A percentile compares a stretch with the other conserved stretches of the same genome.
Conservation (phyloP, 2,888 invertebrate genomes). For the Ethmia dodecea region DNA sequence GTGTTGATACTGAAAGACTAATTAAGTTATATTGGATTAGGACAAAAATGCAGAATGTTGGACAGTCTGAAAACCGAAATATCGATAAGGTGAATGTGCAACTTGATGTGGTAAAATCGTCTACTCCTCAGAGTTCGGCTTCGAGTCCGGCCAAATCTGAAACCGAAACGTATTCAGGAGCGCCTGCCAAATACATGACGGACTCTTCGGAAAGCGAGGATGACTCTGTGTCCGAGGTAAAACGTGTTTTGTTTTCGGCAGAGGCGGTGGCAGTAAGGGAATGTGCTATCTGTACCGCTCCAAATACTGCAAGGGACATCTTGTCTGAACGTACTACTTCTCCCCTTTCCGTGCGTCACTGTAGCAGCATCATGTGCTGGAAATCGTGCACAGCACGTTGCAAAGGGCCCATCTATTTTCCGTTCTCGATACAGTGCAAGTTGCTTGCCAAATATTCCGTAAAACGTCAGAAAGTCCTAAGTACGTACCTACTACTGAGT, state of each 20-base stretch:
- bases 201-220: slow-evolving; percentile 97
- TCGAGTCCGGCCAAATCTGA: slow-evolving; percentile 90
- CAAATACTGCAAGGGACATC: slow-evolving; percentile 83
- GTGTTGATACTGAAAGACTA: slow-evolving; percentile 76
- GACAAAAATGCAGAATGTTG: slow-evolving; percentile 95
- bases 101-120: slow-evolving; percentile 83
- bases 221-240: slow-evolving; percentile 97
- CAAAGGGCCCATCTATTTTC: slow-evolving; percentile 52
- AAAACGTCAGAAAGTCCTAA: slow-evolving; percentile 77
- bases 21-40: slow-evolving; percentile 78
- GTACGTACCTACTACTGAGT: slow-evolving; percentile 73
- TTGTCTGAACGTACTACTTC: slow-evolving; percentile 66
- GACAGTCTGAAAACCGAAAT: slow-evolving; percentile 91
- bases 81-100: slow-evolving; percentile 87
- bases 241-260: slow-evolving; percentile 75
- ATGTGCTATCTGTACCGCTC: slow-evolving; percentile 77
- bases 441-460: slow-evolving; percentile 77
- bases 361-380: slow-evolving; percentile 33
- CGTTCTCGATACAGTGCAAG: slow-evolving; percentile 62
- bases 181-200: slow-evolving; percentile 92
- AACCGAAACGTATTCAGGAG: slow-evolving; percentile 91
- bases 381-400: slow-evolving; percentile 51
- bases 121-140: slow-evolving; percentile 91
- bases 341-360: slow-evolving; percentile 46
- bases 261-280: slow-evolving; percentile 74